Conservation (phyloP, 2,797 vertebrate species). For the Amblyraja radiata region DNA sequence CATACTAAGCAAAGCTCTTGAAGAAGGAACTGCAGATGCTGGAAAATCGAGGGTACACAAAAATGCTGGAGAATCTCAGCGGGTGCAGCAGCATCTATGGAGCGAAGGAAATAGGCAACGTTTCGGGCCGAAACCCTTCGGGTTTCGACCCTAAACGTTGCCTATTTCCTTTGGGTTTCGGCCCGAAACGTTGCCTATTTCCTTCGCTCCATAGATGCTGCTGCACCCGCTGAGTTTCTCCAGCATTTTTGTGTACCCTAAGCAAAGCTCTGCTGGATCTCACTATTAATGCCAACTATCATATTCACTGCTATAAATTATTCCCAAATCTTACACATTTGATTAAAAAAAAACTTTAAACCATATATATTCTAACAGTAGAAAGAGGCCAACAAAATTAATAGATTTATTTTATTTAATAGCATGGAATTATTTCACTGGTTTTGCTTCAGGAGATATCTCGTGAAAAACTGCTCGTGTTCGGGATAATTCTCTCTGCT, state of each 20-base stretch:
- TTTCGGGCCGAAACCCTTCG: no score
- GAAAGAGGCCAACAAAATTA: not conserved
- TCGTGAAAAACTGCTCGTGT: not conserved
- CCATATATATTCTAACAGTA: not conserved
- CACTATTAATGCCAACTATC: not conserved
- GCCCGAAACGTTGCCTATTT: no score
- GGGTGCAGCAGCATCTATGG: no score
- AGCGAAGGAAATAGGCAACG: no score
- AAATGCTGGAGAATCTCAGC: no score
- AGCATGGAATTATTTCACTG: not conserved
- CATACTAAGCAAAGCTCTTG: not conserved
- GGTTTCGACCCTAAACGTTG: no score
- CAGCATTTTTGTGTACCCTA: not conserved
- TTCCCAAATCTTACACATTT: conserved; percentile 21
- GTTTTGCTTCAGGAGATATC: not conserved
- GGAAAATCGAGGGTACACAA: no score
- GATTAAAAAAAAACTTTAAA: not conserved
- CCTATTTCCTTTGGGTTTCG: no score
- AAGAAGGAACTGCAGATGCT: no score
- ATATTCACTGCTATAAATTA: conserved; percentile 18
- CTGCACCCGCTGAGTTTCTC: no score
- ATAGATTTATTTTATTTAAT: conserved; percentile 7
- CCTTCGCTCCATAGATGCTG: no score
- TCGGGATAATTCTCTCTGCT: not conserved
- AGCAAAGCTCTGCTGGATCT: not conserved